These are phyloP conservation scores for Rhinoraja longicauda DNA, from an alignment of 2,797 vertebrate species.

Conservation along the genomic window DNA sequence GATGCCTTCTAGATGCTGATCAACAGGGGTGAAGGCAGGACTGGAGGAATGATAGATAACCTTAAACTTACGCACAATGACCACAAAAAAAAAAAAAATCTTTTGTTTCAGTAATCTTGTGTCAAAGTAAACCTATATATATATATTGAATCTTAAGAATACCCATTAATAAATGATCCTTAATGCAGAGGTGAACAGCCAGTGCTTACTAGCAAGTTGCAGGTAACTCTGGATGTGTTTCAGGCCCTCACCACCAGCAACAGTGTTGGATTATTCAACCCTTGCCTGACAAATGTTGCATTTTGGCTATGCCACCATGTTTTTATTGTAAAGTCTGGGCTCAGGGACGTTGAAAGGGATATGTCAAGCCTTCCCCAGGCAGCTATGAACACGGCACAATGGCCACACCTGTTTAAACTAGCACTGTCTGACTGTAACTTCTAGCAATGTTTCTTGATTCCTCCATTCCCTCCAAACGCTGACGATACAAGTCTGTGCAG, in stretches of 20 bases:
- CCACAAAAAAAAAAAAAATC: neutral
- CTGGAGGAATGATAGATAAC: neutral
- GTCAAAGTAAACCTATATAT: neutral
- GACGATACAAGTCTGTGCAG: too few species aligned
- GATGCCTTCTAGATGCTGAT: neutral
- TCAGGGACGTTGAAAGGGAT: neutral
- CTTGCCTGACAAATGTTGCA: neutral
- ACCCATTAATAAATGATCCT: too few species aligned
- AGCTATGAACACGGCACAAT: neutral
- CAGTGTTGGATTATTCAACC: neutral
- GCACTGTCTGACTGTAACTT: too few species aligned
- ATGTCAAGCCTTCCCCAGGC: too few species aligned
- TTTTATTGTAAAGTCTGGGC: neutral
- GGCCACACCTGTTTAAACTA: neutral
- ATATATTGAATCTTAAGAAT: neutral
- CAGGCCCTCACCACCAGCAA: neutral
- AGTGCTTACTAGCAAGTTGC: neutral
- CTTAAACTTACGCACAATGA: neutral
- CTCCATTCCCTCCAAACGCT: too few species aligned
- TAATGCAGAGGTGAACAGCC: neutral
- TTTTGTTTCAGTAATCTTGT: neutral
- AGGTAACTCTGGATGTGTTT: neutral
- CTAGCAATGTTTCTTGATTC: too few species aligned
- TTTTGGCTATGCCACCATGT: neutral
- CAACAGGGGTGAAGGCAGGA: neutral